Base-by-base conservation (phyloP, 2,888 invertebrate species). In the Apamea sordens region DNA sequence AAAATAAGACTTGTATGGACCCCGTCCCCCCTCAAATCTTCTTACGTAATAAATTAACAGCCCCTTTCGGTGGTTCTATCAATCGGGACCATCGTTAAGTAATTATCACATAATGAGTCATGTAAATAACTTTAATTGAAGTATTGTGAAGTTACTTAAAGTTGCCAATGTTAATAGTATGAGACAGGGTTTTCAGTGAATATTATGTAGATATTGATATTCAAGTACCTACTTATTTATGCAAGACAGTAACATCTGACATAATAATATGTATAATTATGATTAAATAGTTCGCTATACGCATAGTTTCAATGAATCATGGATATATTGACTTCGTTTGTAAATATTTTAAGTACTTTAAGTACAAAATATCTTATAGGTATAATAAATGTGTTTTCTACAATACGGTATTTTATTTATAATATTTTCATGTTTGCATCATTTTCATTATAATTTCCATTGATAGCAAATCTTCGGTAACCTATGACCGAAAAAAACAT, bases 351-450 rank as follows among this genome's bases (percentile, higher is more conserved):
- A 92, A 88, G 91, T 94, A 94, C 93, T 92, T 86, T 93, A 92
- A 93, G 93, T 93, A 93, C 94, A 92, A 93, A 91, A 89, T 89
- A 88, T 85, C 79, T 93, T 90, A 83, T 90, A 78, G 84, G 53
- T 72, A 78, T 82, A 94, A 92, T 94, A 95, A 95, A 95, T 93
- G 92, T 93, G 88, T 92, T 94, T 95, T 93, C 82, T 92, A 93
- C 79, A 87, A 76, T 28, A 15, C 63, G 2, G n/a, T 41, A 24
- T 87, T 86, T 87, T 76, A 75, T 88, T 76, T 65, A n/a, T 28
- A 47, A 50, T 44, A 53, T 53, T 21, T 36, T 36, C 21, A 32
- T 63, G 0, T 32, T 32, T 18, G 32, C 28, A 32, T 63, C 7
- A 32, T 32, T 32, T 61, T 18, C 32, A 63, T 10, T 32, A 32